Base-by-base conservation (phyloP, 37 sponge, comb jelly and placozoan species). In the Tethya wilhelma region DNA sequence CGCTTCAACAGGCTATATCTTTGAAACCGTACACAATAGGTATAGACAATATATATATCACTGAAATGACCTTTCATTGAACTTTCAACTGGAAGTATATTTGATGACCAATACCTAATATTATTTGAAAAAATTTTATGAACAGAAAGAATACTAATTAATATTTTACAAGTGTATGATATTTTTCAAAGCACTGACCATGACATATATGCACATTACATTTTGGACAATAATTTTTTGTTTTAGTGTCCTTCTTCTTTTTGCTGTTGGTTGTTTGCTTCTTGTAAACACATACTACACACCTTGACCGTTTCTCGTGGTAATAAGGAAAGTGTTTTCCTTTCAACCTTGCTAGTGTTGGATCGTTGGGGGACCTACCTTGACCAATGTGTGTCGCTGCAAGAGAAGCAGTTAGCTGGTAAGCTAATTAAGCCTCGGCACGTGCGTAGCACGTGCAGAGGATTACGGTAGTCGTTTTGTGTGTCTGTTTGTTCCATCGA, bases 211-310 rank as follows among this genome's bases (percentile, higher is more conserved):
- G 46, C 45, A 70, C 71, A 70, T 70, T 70, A 34, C 71, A 70
- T 44, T 70, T 70, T 4, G 43, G 44, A 38, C 71, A 38, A 12
- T 44, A 40, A 40, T 28, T 11, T 3, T 25, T 33, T 22, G 43
- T 38, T 44, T 40, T 70, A 3, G 71, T 70, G 26, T 70, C 71
- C 33, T 38, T 70, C n/a, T 2, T 4, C 46, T 70, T 70, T 25
- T 34, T 34, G 25, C 25, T 44, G 2, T 7, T 4, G 25, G 19
- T 41, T 5, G 25, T 29, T 38, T 70, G 46, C 25, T 41, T 38
- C 9, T 63, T 49, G 53, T 49, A 49, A 3, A 34, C 37, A 75
- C 75, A 75, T n/a, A 75, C 75, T n/a, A 57, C 41, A 44, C 75
- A 75, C 32, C 75, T 38, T 9, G n/a, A n/a, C 60, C 75, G 28